These are phyloP conservation scores for Enteromius thamalakanensis DNA, from an alignment of 2,797 vertebrate species.

Conservation along the genomic window DNA sequence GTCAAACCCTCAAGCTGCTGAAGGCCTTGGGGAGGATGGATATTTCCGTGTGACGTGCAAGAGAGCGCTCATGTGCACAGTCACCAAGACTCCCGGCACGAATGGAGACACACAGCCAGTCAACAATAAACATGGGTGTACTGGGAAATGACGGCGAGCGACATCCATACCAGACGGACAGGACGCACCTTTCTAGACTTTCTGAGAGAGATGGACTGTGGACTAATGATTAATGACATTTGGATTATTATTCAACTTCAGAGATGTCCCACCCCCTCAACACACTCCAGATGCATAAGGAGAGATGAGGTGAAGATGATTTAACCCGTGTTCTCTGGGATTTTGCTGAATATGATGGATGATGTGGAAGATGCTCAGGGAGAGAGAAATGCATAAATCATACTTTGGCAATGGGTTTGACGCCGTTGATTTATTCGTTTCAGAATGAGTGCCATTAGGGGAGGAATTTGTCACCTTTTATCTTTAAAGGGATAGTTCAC, in stretches of 20 bases:
- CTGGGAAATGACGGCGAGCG: conserved; percentile 32
- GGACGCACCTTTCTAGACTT: conserved; percentile 38
- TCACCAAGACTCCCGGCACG: conserved; percentile 18
- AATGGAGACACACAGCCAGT: conserved; percentile 28
- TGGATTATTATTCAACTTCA: conserved; percentile 65
- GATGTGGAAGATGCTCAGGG: conserved; percentile 62
- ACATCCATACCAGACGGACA: conserved; percentile 5
- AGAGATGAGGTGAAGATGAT: conserved; percentile 70
- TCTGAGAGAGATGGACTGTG: conserved; percentile 35
- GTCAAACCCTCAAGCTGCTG: conserved; percentile 34
- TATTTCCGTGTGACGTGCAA: conserved; percentile 46
- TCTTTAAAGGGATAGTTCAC: conserved; percentile 27
- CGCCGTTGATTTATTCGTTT: conserved; percentile 67
- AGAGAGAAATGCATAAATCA: conserved; percentile 75
- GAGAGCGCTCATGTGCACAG: conserved; percentile 37
- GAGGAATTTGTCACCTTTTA: conserved; percentile 12
- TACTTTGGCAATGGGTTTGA: conserved; percentile 69
- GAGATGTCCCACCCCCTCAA: conserved; percentile 62
- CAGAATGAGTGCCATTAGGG: conserved; percentile 43
- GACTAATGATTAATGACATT: conserved; percentile 74
- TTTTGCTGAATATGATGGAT: conserved; percentile 53
- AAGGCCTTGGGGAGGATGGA: conserved; percentile 27
- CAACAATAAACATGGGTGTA: conserved; percentile 37
- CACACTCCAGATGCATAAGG: conserved; percentile 62
- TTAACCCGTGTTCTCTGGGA: conserved; percentile 67